Evolutionary conservation across 2,113 vertebrate species (phyloP), one percentile per base, ranked within the genome.

Genomic region (Cisticola juncidis): DNA sequence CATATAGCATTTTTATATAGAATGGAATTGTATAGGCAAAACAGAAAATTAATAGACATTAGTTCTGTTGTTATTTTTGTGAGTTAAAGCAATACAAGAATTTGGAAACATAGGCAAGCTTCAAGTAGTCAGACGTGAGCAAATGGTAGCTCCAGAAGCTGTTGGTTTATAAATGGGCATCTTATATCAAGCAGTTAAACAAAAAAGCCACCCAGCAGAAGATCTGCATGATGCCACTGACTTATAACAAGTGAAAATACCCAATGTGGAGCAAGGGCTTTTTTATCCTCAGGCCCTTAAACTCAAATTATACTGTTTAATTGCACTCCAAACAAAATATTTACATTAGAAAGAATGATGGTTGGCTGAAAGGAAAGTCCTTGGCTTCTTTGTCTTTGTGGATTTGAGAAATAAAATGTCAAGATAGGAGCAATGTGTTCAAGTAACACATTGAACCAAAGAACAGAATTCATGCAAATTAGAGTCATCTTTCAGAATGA

Each of bases 181-280:
- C n/a, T 61, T 40, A 2, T 4, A 51, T 17, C 44, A 80, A 42
- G 4, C 9, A 66, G 16, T 44, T 61, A 58, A 91, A 86, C 11
- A 62, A 62, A 64, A 74, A 69, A 38, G 16, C 3, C 47, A 71
- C 9, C 19, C 44, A 77, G 28, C 11, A 81, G 19, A 92, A 64
- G 29, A 50, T 20, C 12, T 50, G 6, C 56, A 42, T 0, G 0
- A 81, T 2, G 2, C 10, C 35, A 50, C 38, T 60, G 42, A 83
- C 45, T 45, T 35, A 36, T 1, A 69, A 26, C 2, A 47, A 4
- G 0, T 26, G 17, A 65, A 61, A 77, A 61, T 16, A 56, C 10
- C 40, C 40, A 9, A 15, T 23, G 9, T 1, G 3, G 17, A 28
- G n/a, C 50, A 65, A 80, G 21, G 25, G 57, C 35, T 68, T 65